Conservation (phyloP, 2,888 invertebrate species). For the Eupithecia exiguata region DNA sequence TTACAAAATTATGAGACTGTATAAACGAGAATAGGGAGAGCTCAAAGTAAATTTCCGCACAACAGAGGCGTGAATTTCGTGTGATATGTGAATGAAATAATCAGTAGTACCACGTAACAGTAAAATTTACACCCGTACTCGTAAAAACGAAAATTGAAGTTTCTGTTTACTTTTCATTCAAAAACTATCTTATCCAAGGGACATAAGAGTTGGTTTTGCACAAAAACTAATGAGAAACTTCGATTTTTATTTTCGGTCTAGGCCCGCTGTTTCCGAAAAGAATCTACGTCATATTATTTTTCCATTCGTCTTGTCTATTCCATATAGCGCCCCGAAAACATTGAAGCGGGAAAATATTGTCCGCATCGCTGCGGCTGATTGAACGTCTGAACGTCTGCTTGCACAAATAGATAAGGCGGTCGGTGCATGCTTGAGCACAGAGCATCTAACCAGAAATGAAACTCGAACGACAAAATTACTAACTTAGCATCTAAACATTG, state of each 20-base stretch:
- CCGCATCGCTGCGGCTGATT: slow-evolving; percentile 51
- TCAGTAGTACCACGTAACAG: neutral
- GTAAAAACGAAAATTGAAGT: no score
- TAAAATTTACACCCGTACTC: neutral
- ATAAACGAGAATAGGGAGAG: slow-evolving; percentile 7
- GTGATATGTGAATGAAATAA: neutral
- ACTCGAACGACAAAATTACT: neutral
- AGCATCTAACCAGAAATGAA: slow-evolving; percentile 17
- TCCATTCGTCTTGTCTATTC: slow-evolving; percentile 22
- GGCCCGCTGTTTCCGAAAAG: neutral
- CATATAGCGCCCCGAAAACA: slow-evolving; percentile 34
- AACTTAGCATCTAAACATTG: neutral
- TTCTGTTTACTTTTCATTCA: no score
- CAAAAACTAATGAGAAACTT: neutral
- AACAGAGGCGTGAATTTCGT: neutral
- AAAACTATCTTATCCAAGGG: no score
- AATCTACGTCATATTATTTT: slow-evolving; percentile 15
- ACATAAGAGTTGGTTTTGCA: neutral
- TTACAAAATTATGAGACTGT: slow-evolving; percentile 26
- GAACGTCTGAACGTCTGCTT: slow-evolving; percentile 60
- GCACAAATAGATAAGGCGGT: slow-evolving; percentile 69
- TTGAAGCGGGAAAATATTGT: slow-evolving; percentile 48
- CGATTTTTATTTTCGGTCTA: neutral
- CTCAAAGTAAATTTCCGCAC: neutral
- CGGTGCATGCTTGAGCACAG: slow-evolving; percentile 37